A percentile compares a stretch with the other conserved stretches of the same genome.
These are phyloP conservation scores for Marronus borbonicus DNA, from an alignment of 2,888 invertebrate genomes.

Conservation along the genomic window DNA sequence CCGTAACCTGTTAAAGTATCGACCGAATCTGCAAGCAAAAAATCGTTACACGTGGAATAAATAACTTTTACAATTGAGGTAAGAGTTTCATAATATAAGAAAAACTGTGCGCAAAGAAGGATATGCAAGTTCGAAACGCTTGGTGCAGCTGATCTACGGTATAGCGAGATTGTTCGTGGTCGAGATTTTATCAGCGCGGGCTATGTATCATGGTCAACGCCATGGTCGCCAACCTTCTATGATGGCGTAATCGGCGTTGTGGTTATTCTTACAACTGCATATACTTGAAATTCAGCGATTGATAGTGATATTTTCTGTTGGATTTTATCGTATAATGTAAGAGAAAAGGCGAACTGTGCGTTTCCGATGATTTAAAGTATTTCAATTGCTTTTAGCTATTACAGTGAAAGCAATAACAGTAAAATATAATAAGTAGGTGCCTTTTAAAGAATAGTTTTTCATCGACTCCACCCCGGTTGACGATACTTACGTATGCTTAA, in stretches of 20 bases:
- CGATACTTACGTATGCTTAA: too few species aligned
- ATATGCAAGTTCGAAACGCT: constrained; percentile 59
- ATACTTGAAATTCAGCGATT: constrained; percentile 23
- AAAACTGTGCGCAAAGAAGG: constrained; percentile 64
- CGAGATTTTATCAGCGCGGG: constrained; percentile 54
- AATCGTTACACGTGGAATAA: too few species aligned
- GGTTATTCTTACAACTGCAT: neutral
- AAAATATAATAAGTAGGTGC: too few species aligned
- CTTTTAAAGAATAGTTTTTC: too few species aligned
- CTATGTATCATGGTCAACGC: constrained; percentile 67
- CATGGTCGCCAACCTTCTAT: constrained; percentile 62
- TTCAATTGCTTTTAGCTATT: too few species aligned
- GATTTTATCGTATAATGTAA: neutral
- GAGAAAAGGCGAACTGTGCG: too few species aligned
- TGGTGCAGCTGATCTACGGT: constrained; percentile 25
- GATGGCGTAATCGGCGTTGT: constrained; percentile 34
- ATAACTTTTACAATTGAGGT: neutral
- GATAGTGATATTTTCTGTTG: constrained; percentile 27
- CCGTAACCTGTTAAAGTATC: too few species aligned
- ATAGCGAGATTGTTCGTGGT: constrained; percentile 15
- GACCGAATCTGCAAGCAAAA: too few species aligned
- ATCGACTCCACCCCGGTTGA: too few species aligned
- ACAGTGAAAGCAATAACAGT: too few species aligned
- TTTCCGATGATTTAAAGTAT: too few species aligned
- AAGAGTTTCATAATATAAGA: constrained; percentile 64